Conservation (phyloP, 1,140 invertebrate species). For the Riptortus pedestris region DNA sequence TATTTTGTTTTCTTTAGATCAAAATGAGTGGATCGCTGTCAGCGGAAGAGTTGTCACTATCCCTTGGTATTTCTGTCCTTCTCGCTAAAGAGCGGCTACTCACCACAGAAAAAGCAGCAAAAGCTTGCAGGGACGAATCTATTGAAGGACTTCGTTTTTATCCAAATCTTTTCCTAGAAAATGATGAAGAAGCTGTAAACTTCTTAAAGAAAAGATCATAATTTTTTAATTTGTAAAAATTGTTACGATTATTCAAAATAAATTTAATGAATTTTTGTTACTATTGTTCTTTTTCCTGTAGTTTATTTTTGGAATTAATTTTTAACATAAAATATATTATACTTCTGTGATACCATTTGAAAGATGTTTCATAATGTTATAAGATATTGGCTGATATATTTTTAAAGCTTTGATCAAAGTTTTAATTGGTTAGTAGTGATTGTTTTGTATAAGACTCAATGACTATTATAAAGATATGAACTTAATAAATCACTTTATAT, state of each 20-base stretch:
- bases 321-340: not conserved
- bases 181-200: conserved; percentile 3
- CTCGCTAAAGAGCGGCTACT: conserved; percentile 78
- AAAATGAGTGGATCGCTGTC: conserved; percentile 61
- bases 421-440: too few relatives aligned
- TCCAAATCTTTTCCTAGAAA: conserved; percentile 66
- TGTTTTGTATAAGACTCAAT: too few relatives aligned
- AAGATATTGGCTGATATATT: too few relatives aligned
- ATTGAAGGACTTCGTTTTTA: conserved; percentile 88
- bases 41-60: conserved; percentile 73
- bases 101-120: conserved; percentile 69
- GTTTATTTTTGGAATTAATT: not conserved
- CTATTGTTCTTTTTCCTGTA: not conserved
- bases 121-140: conserved; percentile 84
- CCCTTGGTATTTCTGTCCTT: conserved; percentile 71
- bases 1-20: conserved; percentile 43
- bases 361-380: too few relatives aligned
- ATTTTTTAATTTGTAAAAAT: too few relatives aligned
- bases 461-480: too few relatives aligned
- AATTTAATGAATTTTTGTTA: not conserved
- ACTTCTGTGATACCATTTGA: too few relatives aligned
- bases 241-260: too few relatives aligned
- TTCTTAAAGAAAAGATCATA: too few relatives aligned
- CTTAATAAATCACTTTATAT: too few relatives aligned
- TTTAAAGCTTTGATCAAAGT: too few relatives aligned